Base-by-base conservation (phyloP, 2,113 vertebrate species). In the Periophthalmodon schlosseri region DNA sequence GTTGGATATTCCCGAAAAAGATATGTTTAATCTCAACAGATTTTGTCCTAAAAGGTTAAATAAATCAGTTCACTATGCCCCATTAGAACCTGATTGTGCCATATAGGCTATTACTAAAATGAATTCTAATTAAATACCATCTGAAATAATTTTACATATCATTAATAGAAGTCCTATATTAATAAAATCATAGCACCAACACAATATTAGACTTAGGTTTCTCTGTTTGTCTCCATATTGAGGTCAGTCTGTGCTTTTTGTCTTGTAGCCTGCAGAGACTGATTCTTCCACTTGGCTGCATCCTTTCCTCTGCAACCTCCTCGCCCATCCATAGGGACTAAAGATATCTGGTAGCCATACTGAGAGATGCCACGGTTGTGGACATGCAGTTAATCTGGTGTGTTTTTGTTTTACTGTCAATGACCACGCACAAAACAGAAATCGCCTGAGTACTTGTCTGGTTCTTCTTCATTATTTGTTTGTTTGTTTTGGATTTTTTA, bases 231-330 rank as follows among this genome's bases (percentile, higher is more conserved):
- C 44, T 52, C 36, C 73, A 66, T 76, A 90, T 86, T 74, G 81
- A 90, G 89, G 89, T 89, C 87, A 90, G 82, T 70, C 80, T 76
- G 70, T 75, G 84, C 75, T 80, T 87, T 86, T 78, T 82, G 79
- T 86, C 84, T 82, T 16, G 63, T 78, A 68, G 85, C 87, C 87
- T 81, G 80, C 73, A 87, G 89, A 89, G 70, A 79, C 69, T 69
- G 78, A 79, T 84, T 87, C 82, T 89, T 90, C 87, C 84, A 69
- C 85, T 74, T 80, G 76, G 58, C 76, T 58, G 87, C 81, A 14
- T 64, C 86, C 67, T 33, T 74, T 74, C 80, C 76, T 72, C 73
- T 67, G 69, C 67, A n/a, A 4, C 34, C 9, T 72, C 78, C 54
- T 47, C 58, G 67, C 54, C n/a, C 61, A 79, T 74, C 85, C 65